Percentiles rank a stretch among this genome's conserved stretches.
Conservation (phyloP, 2,888 invertebrate species). For the Phymatocera aterrima region DNA sequence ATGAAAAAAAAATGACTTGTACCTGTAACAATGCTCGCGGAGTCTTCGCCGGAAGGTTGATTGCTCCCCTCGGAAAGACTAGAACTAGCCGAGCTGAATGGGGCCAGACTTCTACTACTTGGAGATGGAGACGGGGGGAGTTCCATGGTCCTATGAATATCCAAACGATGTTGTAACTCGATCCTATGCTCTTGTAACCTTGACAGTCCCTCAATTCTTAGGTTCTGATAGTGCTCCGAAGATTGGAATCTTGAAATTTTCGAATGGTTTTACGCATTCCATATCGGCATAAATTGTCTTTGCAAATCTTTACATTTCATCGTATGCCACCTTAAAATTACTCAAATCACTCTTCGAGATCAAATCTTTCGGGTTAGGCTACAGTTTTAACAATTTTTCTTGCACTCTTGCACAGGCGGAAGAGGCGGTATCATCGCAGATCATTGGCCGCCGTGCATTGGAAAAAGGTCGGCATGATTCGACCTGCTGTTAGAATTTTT, state of each 20-base stretch:
- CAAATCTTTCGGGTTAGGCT: no score
- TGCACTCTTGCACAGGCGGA: no score
- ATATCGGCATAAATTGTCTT: slow-evolving; percentile 71
- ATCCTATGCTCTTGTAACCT: slow-evolving; percentile 73
- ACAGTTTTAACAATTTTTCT: no score
- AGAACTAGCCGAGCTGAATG: slow-evolving; percentile 93
- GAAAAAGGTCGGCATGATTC: no score
- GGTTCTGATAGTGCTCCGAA: slow-evolving; percentile 72
- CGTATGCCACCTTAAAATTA: no score
- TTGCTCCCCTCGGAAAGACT: slow-evolving; percentile 86
- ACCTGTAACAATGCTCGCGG: slow-evolving; percentile 93
- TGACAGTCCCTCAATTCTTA: slow-evolving; percentile 73
- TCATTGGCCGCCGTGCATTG: no score
- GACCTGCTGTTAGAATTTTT: no score
- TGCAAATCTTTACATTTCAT: no score
- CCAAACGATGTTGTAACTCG: slow-evolving; percentile 72
- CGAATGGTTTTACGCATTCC: slow-evolving; percentile 50
- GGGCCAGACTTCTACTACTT: slow-evolving; percentile 86
- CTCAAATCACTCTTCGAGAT: no score
- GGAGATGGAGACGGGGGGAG: slow-evolving; percentile 90
- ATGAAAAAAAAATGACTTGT: slow-evolving; percentile 66
- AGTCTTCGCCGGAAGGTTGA: slow-evolving; percentile 76
- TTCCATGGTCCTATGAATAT: slow-evolving; percentile 75
- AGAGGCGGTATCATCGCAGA: no score
- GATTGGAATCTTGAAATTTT: slow-evolving; percentile 72